Conservation (phyloP, 2,888 invertebrate genomes). For the Limnephilus marmoratus region DNA sequence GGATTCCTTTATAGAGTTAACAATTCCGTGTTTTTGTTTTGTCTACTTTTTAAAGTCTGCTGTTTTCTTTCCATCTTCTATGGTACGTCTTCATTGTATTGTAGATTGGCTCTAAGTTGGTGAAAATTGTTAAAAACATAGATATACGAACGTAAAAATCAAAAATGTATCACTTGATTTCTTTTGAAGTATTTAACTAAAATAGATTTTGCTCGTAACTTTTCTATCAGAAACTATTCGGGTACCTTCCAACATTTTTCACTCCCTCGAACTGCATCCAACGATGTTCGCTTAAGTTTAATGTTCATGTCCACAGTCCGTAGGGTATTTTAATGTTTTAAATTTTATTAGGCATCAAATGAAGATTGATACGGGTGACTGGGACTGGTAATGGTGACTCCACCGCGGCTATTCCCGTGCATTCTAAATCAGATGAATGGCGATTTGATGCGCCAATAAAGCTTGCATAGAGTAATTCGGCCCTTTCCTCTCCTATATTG, state of each 20-base stretch:
- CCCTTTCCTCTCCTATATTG: not conserved
- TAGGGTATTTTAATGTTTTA: constrained; percentile 51
- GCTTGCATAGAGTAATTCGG: not conserved
- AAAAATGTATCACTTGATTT: too few species aligned
- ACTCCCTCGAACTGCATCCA: not conserved
- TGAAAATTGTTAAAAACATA: too few species aligned
- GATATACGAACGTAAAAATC: too few species aligned
- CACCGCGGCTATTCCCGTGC: constrained; percentile 40
- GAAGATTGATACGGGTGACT: constrained; percentile 60
- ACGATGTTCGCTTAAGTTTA: not conserved
- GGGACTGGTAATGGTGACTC: not conserved
- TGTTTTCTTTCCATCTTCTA: too few species aligned
- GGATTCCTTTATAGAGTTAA: too few species aligned
- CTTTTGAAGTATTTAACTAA: too few species aligned
- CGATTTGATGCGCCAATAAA: constrained; percentile 62
- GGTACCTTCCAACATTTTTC: not conserved
- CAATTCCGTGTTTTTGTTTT: too few species aligned
- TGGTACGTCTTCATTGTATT: too few species aligned
- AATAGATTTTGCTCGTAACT: too few species aligned
- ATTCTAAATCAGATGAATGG: constrained; percentile 59
- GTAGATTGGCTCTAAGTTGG: too few species aligned
- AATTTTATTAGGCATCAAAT: constrained; percentile 61
- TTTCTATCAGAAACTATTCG: too few species aligned
- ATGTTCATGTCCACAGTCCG: not conserved
- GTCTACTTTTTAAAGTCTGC: too few species aligned